Evolutionary conservation across 1,140 invertebrate genomes (phyloP).

Genomic region (Luehdorfia chinensis): DNA sequence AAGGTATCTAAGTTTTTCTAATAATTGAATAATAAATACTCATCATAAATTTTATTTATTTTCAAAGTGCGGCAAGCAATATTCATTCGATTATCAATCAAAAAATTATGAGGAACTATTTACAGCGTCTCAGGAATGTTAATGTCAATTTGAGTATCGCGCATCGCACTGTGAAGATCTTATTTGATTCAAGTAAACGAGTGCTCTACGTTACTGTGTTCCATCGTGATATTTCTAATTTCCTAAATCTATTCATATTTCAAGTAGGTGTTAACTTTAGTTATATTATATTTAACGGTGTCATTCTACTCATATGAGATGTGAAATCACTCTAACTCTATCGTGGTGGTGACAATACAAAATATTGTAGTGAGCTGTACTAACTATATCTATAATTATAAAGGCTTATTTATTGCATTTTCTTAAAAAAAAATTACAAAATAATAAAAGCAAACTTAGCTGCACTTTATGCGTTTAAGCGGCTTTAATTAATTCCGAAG

Average conservation of each 20-base stretch:
- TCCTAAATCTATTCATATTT: too few species aligned
- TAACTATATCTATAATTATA: not conserved
- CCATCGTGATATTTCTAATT: not conserved
- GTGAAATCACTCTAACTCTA: not conserved
- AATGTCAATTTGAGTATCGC: too few species aligned
- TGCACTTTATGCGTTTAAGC: not conserved
- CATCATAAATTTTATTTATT: too few species aligned
- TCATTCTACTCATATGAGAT: not conserved
- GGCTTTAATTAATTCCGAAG: not conserved
- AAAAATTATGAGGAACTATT: too few species aligned
- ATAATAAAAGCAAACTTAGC: slow-evolving; percentile 4
- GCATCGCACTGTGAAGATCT: not conserved
- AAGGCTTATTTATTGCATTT: not conserved
- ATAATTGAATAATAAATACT: too few species aligned
- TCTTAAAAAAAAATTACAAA: not conserved
- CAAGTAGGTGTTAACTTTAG: too few species aligned
- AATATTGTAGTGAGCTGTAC: not conserved
- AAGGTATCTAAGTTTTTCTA: too few species aligned
- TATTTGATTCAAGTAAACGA: not conserved
- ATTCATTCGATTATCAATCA: too few species aligned
- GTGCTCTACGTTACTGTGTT: not conserved
- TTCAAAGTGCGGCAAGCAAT: too few species aligned
- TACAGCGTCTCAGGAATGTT: too few species aligned
- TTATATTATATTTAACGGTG: not conserved
- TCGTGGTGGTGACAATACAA: not conserved